A percentile compares a stretch with the other conserved stretches of the same genome.
Evolutionary conservation across 2,113 vertebrate genomes (phyloP).

Genomic region (Baryphthengus martii): DNA sequence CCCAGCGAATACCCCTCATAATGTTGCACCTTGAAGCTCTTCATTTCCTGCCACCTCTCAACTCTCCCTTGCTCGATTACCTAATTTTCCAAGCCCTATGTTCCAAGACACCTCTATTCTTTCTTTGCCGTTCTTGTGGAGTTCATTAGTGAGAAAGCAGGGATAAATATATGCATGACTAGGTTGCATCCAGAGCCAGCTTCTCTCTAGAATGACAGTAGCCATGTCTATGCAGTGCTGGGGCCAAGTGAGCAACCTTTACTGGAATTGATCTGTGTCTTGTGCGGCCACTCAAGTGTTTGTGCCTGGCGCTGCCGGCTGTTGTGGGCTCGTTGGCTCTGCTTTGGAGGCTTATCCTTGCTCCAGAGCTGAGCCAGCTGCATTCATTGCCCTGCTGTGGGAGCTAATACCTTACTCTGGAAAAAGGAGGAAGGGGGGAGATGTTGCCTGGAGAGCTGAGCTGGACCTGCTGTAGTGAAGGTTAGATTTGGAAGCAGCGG

Average conservation of each 20-base stretch:
- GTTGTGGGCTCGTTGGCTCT: not conserved
- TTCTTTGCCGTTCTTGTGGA: not conserved
- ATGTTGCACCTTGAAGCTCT: not conserved
- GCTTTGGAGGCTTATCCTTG: not conserved
- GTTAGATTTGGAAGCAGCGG: not conserved
- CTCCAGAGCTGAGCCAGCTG: not conserved
- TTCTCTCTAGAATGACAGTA: not conserved
- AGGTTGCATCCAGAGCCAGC: not conserved
- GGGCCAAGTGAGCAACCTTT: not conserved
- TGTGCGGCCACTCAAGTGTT: not conserved
- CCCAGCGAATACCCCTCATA: not conserved
- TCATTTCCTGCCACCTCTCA: not conserved
- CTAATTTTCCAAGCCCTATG: not conserved
- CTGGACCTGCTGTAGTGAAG: not conserved
- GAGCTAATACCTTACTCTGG: not conserved
- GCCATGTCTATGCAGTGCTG: not conserved
- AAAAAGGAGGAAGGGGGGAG: not conserved
- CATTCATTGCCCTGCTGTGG: not conserved
- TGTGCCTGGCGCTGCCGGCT: rapidly evolving
- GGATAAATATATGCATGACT: not conserved
- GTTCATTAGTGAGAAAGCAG: not conserved
- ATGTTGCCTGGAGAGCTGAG: not conserved
- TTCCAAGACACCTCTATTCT: not conserved
- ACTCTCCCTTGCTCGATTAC: not conserved
- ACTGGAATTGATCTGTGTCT: not conserved